These are phyloP conservation scores for Psittacus erithacus DNA, from an alignment of 2,113 vertebrate genomes.

Conservation along the genomic window DNA sequence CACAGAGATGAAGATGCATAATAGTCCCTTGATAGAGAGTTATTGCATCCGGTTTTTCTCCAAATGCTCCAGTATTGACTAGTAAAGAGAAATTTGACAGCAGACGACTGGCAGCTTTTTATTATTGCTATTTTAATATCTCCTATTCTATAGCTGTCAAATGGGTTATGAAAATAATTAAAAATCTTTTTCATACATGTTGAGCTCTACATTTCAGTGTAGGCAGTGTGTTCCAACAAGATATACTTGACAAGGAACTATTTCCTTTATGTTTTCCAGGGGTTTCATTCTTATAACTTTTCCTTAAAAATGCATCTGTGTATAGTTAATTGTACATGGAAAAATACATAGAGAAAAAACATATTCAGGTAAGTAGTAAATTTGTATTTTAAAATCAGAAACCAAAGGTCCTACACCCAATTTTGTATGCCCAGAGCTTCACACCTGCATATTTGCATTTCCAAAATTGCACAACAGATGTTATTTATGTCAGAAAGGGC, in stretches of 20 bases:
- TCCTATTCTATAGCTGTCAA: background rate
- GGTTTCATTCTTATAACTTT: background rate
- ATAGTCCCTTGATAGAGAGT: background rate
- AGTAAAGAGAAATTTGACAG: background rate
- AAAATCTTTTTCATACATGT: background rate
- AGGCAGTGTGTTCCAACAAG: background rate
- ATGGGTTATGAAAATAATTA: background rate
- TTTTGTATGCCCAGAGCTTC: background rate
- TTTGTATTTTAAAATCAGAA: background rate
- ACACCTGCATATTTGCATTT: background rate
- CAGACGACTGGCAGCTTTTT: background rate
- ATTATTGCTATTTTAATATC: background rate
- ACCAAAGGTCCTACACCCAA: background rate
- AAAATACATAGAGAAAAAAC: rapidly evolving
- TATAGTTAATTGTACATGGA: background rate
- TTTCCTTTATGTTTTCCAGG: background rate
- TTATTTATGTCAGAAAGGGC: background rate
- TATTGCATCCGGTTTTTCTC: background rate
- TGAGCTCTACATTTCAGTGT: background rate
- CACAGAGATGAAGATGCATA: background rate
- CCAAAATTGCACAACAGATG: background rate
- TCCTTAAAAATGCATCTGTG: background rate
- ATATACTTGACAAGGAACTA: background rate
- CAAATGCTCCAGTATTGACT: background rate
- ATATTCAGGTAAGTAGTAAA: background rate